These are phyloP conservation scores for Eurystomus gularis DNA, from an alignment of 2,113 vertebrate species.

Conservation along the genomic window DNA sequence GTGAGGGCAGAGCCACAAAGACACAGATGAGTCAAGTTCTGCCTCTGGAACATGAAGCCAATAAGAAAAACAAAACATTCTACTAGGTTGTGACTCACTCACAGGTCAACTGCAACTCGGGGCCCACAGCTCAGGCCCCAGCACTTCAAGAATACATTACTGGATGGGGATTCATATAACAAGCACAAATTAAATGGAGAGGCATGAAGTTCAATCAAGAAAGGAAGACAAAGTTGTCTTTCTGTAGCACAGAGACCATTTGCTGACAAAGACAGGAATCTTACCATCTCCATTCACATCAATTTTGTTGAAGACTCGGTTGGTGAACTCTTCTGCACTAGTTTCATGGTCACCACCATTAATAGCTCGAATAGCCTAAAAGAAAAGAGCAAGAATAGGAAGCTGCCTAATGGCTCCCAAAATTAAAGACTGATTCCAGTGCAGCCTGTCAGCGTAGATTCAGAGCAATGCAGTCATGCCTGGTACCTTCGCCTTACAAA, in stretches of 20 bases:
- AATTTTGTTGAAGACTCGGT: constrained; percentile 86
- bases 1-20: too few relatives aligned
- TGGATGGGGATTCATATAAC: background rate
- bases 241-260: background rate
- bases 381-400: background rate
- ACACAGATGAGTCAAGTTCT: too few relatives aligned
- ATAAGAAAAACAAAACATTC: too few relatives aligned
- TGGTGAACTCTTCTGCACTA: constrained; percentile 87
- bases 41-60: too few relatives aligned
- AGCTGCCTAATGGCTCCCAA: background rate
- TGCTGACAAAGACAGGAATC: background rate
- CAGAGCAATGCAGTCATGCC: background rate
- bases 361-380: constrained; percentile 87
- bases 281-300: constrained; percentile 90
- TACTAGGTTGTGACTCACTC: too few relatives aligned
- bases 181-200: background rate
- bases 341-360: constrained; percentile 80
- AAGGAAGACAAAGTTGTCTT: background rate
- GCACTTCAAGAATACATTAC: background rate
- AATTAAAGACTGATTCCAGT: background rate
- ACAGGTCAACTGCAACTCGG: too few relatives aligned
- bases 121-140: too few relatives aligned
- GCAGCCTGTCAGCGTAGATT: background rate
- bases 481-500: background rate
- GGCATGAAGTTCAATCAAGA: background rate